Percentiles rank a stretch among this genome's conserved stretches.
These are phyloP conservation scores for Planococcus citri DNA, from an alignment of 1,140 invertebrate species.

Conservation along the genomic window DNA sequence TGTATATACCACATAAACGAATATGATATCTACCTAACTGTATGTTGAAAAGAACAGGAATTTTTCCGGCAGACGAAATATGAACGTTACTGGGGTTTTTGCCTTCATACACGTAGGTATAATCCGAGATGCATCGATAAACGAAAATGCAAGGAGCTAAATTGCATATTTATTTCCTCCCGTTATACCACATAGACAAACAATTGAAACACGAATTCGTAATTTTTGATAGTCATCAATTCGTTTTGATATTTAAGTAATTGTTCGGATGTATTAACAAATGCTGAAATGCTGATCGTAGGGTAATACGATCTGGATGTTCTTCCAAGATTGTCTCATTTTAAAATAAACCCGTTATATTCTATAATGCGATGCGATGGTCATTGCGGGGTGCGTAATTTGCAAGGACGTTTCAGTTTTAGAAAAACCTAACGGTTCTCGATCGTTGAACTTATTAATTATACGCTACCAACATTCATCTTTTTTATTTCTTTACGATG, in stretches of 20 bases:
- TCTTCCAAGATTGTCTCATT: neutral
- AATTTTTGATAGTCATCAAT: neutral
- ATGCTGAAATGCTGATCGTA: neutral
- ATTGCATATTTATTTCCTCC: conserved; percentile 4
- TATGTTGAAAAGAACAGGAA: neutral
- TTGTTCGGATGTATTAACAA: neutral
- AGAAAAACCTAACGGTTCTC: conserved; percentile 1
- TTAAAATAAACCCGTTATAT: neutral
- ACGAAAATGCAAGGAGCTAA: neutral
- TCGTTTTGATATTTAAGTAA: neutral
- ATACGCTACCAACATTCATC: neutral
- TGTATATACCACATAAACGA: too few species aligned
- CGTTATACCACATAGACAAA: neutral
- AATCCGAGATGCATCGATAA: neutral
- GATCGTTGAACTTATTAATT: conserved; percentile 3
- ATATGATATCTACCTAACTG: neutral
- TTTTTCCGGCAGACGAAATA: neutral
- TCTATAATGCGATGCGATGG: too few species aligned
- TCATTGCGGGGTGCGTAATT: neutral
- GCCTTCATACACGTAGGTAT: neutral
- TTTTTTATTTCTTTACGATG: neutral
- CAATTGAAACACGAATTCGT: neutral
- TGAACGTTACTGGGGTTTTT: neutral
- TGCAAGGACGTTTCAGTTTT: conserved; percentile 2
- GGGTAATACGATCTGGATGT: neutral